phyloP scores from a whole-genome alignment of 2,888 invertebrate genomes.

The Teinopalpus imperialis region DNA sequence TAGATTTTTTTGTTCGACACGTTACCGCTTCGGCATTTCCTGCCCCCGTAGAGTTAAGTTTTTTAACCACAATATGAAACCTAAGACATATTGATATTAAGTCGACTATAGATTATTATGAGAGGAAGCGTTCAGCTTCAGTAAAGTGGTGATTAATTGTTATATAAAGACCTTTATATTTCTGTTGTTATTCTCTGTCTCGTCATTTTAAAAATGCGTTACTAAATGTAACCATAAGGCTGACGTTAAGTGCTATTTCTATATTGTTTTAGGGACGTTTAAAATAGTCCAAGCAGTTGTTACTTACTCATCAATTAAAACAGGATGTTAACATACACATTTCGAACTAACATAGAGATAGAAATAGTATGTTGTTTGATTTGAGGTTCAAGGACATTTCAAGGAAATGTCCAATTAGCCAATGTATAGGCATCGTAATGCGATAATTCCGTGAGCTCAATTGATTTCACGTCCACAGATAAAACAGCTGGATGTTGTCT shows the following conservation, averaged over 20 bases:
- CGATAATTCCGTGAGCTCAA: slow-evolving; percentile 74
- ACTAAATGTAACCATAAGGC: slow-evolving; percentile 51
- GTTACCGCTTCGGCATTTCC: slow-evolving; percentile 74
- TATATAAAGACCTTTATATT: slow-evolving; percentile 74
- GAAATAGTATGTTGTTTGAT: slow-evolving; percentile 10
- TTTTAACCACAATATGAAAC: slow-evolving; percentile 30
- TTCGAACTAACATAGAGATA: neutral
- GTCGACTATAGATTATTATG: slow-evolving; percentile 20
- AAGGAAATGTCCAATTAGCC: slow-evolving; percentile 74
- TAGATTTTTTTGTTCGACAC: slow-evolving; percentile 74
- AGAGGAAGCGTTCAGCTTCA: slow-evolving; percentile 33
- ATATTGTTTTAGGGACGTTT: slow-evolving; percentile 33
- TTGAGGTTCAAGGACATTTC: slow-evolving; percentile 37
- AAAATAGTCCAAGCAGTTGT: slow-evolving; percentile 20
- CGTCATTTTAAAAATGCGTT: slow-evolving; percentile 61
- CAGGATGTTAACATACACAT: neutral
- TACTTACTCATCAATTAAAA: slow-evolving; percentile 9
- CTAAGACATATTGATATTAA: slow-evolving; percentile 38
- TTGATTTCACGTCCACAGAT: slow-evolving; percentile 72
- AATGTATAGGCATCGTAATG: slow-evolving; percentile 60
- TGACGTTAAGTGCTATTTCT: slow-evolving; percentile 42
- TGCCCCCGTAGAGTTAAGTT: slow-evolving; percentile 53
- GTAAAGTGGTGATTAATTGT: slow-evolving; percentile 76
- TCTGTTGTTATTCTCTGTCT: slow-evolving; percentile 64
- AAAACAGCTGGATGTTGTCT: slow-evolving; percentile 72